A percentile compares a stretch with the other conserved stretches of the same genome.
Evolutionary conservation across 2,888 invertebrate species (phyloP).

Genomic region (Petrophora chlorosata): DNA sequence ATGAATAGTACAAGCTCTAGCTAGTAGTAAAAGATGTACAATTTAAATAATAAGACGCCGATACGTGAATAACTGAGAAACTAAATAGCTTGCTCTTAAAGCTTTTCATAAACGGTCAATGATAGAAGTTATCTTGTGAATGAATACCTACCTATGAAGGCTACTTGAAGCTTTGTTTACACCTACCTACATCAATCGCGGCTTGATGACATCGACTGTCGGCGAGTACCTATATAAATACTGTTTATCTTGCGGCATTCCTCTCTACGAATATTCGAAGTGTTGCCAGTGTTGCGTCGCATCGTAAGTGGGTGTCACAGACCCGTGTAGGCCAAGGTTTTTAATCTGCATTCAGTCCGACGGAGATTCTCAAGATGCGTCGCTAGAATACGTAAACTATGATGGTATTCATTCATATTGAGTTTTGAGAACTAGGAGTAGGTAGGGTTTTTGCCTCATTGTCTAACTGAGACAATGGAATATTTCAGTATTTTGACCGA

Average conservation of each 20-base stretch:
- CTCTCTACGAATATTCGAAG: slow-evolving; percentile 41
- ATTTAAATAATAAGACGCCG: no score
- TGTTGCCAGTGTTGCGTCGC: slow-evolving; percentile 51
- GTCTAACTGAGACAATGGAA: no score
- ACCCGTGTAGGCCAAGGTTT: slow-evolving; percentile 54
- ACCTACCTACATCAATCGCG: slow-evolving; percentile 28
- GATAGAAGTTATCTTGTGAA: no score
- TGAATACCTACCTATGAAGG: slow-evolving; percentile 11
- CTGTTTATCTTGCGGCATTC: slow-evolving; percentile 50
- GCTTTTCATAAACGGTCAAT: slow-evolving; percentile 10
- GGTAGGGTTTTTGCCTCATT: no score
- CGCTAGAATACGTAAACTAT: slow-evolving; percentile 25
- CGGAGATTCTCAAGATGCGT: slow-evolving; percentile 25
- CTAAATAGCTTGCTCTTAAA: slow-evolving; percentile 5
- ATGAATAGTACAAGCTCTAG: no score
- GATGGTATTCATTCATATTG: slow-evolving; percentile 3
- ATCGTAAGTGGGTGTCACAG: slow-evolving; percentile 56
- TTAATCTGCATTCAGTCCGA: slow-evolving; percentile 30
- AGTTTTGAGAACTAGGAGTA: slow-evolving; percentile 13
- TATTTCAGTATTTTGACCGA: no score
- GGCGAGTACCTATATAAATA: slow-evolving; percentile 38
- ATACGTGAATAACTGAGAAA: no score
- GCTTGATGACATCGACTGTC: slow-evolving; percentile 30
- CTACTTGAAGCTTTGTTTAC: slow-evolving; percentile 31
- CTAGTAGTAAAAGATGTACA: slow-evolving; percentile 14